Evolutionary conservation across 2,113 vertebrate species (phyloP).

Genomic region (Mungos mungo): DNA sequence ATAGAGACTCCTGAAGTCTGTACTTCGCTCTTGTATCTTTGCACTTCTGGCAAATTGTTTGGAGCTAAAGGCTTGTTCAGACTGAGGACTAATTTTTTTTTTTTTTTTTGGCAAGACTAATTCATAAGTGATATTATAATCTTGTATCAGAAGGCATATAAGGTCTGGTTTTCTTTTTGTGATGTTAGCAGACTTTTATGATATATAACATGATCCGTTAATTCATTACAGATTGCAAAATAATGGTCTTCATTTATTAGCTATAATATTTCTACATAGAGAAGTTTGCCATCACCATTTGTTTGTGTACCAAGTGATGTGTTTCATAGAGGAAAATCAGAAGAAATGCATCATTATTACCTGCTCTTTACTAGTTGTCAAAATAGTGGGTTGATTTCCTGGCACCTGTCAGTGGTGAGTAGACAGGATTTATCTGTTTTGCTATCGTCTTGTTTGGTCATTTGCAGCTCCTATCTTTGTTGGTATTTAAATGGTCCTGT

Average conservation of each 20-base stretch:
- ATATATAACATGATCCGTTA: background rate
- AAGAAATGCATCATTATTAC: background rate
- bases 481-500: background rate
- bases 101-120: background rate
- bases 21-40: background rate
- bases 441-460: background rate
- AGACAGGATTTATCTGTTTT: background rate
- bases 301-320: background rate
- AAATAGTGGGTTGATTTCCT: background rate
- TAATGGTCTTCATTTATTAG: background rate
- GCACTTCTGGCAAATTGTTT: background rate
- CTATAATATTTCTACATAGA: background rate
- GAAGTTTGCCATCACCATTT: background rate
- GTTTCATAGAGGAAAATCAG: background rate
- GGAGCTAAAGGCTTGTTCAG: background rate
- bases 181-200: background rate
- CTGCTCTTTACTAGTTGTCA: background rate
- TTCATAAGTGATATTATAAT: background rate
- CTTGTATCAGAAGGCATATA: background rate
- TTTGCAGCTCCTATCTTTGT: background rate
- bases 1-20: background rate
- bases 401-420: background rate
- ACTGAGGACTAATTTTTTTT: background rate
- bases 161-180: background rate
- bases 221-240: constrained; percentile 1